phyloP scores from a whole-genome alignment of 1,140 invertebrate genomes.

The Triops longicaudatus region DNA sequence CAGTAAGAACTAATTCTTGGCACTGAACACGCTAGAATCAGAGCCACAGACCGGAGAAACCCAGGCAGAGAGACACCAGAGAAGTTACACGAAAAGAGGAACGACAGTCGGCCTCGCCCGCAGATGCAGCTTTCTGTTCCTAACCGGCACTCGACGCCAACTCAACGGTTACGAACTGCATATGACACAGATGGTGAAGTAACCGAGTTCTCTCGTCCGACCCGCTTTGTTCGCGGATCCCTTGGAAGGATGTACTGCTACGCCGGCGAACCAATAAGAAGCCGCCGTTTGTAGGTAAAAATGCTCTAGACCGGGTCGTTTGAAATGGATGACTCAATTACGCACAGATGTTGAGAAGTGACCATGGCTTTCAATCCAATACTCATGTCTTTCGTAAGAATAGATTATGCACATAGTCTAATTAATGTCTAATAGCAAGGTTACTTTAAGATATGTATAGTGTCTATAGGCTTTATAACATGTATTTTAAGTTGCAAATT shows the following conservation, averaged over 20 bases:
- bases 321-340: background rate
- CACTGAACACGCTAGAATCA: constrained; percentile 2
- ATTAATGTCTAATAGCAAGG: too few relatives aligned
- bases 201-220: background rate
- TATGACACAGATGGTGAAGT: background rate
- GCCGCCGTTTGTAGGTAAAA: background rate
- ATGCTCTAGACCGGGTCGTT: background rate
- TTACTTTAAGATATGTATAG: too few relatives aligned
- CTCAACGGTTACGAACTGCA: background rate
- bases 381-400: too few relatives aligned
- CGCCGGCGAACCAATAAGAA: background rate
- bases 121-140: background rate
- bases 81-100: constrained; percentile 1
- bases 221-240: background rate
- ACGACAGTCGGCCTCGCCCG: background rate
- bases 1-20: constrained; percentile 6
- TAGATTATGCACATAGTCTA: too few relatives aligned
- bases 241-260: background rate
- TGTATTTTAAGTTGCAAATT: too few relatives aligned
- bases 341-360: background rate
- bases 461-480: too few relatives aligned
- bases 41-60: constrained; percentile 13
- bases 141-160: background rate
- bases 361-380: too few relatives aligned
- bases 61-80: constrained; percentile 1